These are phyloP conservation scores for Dolichoris vasculosae DNA, from an alignment of 1,140 invertebrate genomes.

Conservation along the genomic window DNA sequence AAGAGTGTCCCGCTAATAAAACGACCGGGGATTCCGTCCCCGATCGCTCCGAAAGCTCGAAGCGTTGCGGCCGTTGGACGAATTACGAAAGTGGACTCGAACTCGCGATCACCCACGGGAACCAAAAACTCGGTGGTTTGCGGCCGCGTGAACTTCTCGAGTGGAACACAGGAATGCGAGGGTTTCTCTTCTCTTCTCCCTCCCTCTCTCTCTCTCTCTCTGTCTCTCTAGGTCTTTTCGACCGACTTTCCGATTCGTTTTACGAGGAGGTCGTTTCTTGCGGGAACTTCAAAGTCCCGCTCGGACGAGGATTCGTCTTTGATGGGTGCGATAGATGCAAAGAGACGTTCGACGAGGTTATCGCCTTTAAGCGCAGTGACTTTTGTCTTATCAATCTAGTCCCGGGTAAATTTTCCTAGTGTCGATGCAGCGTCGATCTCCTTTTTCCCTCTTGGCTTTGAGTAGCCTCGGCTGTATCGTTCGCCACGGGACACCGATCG, in stretches of 20 bases:
- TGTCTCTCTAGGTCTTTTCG: too few species aligned
- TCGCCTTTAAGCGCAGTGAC: not conserved
- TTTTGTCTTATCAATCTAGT: not conserved
- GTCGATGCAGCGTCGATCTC: too few species aligned
- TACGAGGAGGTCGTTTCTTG: not conserved
- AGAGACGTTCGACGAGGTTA: too few species aligned
- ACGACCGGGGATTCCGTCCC: not conserved
- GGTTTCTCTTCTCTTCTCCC: too few species aligned
- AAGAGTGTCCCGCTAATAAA: not conserved
- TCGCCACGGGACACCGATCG: not conserved
- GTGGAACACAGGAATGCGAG: too few species aligned
- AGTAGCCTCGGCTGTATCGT: not conserved
- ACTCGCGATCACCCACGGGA: not conserved
- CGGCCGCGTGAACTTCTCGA: not conserved
- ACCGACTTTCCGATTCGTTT: not conserved
- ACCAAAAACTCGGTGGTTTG: too few species aligned
- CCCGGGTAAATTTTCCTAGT: not conserved
- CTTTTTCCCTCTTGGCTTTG: too few species aligned
- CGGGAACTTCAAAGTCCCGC: not conserved
- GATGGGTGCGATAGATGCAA: not conserved
- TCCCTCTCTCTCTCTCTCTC: too few species aligned
- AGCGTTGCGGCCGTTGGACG: too few species aligned
- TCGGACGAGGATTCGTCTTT: not conserved
- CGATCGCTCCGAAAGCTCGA: not conserved
- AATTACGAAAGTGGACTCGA: too few species aligned